Evolutionary conservation across 2,888 invertebrate species (phyloP).

Genomic region (Ichneumon xanthorius): DNA sequence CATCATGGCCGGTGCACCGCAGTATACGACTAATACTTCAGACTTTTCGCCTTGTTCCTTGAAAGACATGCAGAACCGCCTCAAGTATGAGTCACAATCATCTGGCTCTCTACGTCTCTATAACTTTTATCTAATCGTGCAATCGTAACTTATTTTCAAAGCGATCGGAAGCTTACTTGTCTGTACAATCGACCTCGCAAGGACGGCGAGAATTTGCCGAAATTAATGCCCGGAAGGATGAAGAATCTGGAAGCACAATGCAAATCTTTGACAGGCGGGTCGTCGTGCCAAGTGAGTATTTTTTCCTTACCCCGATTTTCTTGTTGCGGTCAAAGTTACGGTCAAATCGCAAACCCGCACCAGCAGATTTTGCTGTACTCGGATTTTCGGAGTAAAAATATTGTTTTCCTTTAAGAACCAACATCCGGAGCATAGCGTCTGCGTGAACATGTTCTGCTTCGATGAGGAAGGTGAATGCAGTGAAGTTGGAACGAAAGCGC

Average conservation of each 20-base stretch:
- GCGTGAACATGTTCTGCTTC: conserved; percentile 16
- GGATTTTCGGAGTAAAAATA: background rate
- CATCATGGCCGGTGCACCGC: conserved; percentile 30
- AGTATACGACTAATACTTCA: conserved; percentile 40
- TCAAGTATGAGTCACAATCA: conserved; percentile 23
- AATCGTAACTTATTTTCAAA: background rate
- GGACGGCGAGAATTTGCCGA: conserved; percentile 8
- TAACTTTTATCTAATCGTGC: background rate
- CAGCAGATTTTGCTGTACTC: background rate
- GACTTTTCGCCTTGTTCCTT: conserved; percentile 55
- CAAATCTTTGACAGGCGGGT: background rate
- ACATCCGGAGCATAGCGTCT: background rate
- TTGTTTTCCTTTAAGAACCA: background rate
- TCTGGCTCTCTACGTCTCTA: background rate
- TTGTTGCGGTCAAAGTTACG: no score
- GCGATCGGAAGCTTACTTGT: conserved; percentile 16
- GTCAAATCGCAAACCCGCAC: background rate
- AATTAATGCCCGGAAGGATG: conserved; percentile 44
- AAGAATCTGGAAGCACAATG: conserved; percentile 36
- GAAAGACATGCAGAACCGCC: background rate
- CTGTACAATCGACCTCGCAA: conserved; percentile 32
- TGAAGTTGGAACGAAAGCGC: background rate
- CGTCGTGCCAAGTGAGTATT: conserved; percentile 30
- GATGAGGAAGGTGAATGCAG: conserved; percentile 1
- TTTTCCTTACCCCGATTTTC: background rate